Base-by-base conservation (phyloP, 2,113 vertebrate species). In the Melozone crissalis region DNA sequence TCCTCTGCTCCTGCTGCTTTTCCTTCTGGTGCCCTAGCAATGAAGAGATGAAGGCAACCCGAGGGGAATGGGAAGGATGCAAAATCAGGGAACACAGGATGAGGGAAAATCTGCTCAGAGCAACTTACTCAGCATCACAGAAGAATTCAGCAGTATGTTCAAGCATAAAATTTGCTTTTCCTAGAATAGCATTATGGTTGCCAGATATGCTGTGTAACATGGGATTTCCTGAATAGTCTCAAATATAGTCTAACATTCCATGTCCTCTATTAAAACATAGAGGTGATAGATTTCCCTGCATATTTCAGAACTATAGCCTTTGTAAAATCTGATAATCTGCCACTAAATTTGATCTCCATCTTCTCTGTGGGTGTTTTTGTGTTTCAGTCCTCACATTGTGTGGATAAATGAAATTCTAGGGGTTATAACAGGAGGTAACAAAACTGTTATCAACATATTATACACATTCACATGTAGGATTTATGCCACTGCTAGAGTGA, bases 1-100 rank as follows among this genome's bases (percentile, higher is more conserved):
- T 96, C 93, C 95, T 94, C 76, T 89, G 37, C 74, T 95, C 93
- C 95, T 94, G 95, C 95, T 97, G 94, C 52, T 96, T 37, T 84
- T 72, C 95, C 94, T 96, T 96, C 94, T 97, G 94, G 69, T 92
- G 15, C 79, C 22, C 26, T 89, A 90, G 66, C 83, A 84, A 89
- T 87, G 73, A 78, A 89, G 73, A 87, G 76, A 57, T 81, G 33
- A 37, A 92, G 62, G 77, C 76, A 84, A 75, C 58, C 80, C 87
- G 66, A 89, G 69, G 77, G 37, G 41, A 94, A 89, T 78, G 58
- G 66, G 89, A 92, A 92, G 69, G 62, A 86, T 90, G 58, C 49
- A 90, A 89, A 95, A 95, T 90, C 30, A 54, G 93, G 93, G 73
- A 93, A 95, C 69, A 81, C 41, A 84, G 61, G 83, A 71, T 90